Evolutionary conservation across 2,113 vertebrate species (phyloP).

Genomic region (Hyla sarda): DNA sequence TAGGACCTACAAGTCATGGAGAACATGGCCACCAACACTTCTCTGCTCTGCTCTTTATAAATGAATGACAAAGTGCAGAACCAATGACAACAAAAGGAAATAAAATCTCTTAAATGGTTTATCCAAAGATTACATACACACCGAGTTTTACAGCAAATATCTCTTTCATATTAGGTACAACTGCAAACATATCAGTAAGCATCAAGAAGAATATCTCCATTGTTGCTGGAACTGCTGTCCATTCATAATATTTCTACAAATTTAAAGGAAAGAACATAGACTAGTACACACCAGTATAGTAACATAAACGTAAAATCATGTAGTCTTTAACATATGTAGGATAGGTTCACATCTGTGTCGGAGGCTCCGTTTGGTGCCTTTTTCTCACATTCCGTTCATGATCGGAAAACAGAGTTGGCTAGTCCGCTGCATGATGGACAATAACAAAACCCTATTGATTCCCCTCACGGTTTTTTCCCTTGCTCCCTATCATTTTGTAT

Average conservation of each 20-base stretch:
- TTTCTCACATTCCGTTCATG: too few species aligned
- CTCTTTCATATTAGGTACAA: conserved; percentile 80
- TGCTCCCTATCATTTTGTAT: too few species aligned
- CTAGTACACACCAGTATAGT: not conserved
- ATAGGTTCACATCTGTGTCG: too few species aligned
- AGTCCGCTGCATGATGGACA: too few species aligned
- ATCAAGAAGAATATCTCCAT: conserved; percentile 85
- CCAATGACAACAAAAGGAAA: not conserved
- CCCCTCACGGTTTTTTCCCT: too few species aligned
- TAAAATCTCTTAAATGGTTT: not conserved
- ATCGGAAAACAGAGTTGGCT: too few species aligned
- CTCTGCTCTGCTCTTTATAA: not conserved
- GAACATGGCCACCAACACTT: too few species aligned
- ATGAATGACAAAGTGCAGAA: not conserved
- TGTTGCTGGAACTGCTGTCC: conserved; percentile 69
- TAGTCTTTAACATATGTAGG: too few species aligned
- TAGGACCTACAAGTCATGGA: too few species aligned
- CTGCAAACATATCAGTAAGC: conserved; percentile 80
- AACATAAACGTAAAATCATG: not conserved
- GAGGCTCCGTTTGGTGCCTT: too few species aligned
- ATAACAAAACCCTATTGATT: too few species aligned
- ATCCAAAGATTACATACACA: conserved; percentile 67
- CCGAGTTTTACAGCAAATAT: conserved; percentile 89
- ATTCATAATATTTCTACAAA: conserved; percentile 81
- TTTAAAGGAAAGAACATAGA: not conserved